These are phyloP conservation scores for Cremastobaeus sp. DNA, from an alignment of 2,888 invertebrate genomes.

Conservation along the genomic window DNA sequence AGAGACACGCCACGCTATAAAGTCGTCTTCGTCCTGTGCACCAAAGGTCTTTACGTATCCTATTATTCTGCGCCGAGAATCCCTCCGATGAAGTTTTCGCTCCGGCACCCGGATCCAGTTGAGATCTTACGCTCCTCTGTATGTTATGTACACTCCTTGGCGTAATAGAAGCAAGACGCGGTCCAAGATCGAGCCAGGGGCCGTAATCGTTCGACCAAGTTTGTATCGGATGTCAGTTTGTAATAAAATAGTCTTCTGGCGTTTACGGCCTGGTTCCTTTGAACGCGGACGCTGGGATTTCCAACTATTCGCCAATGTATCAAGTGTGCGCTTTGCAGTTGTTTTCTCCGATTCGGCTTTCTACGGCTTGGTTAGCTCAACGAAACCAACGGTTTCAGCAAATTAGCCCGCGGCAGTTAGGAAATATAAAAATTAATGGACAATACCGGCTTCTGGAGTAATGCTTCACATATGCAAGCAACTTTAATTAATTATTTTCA, in stretches of 20 bases:
- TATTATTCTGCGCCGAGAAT: slow-evolving; percentile 72
- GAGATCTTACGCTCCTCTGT: slow-evolving; percentile 48
- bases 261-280: slow-evolving; percentile 71
- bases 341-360: neutral
- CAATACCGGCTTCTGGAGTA: slow-evolving; percentile 19
- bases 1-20: slow-evolving; percentile 72
- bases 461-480: slow-evolving; percentile 23
- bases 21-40: slow-evolving; percentile 65
- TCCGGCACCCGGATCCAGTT: slow-evolving; percentile 45
- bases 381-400: slow-evolving; percentile 10
- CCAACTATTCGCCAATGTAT: slow-evolving; percentile 13
- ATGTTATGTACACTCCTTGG: slow-evolving; percentile 58
- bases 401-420: slow-evolving; percentile 28
- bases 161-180: slow-evolving; percentile 65
- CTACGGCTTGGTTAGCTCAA: too few relatives aligned
- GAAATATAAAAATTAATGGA: slow-evolving; percentile 55
- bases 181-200: slow-evolving; percentile 69
- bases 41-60: slow-evolving; percentile 69
- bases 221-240: slow-evolving; percentile 77
- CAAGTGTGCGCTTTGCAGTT: neutral
- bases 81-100: slow-evolving; percentile 57
- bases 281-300: slow-evolving; percentile 65
- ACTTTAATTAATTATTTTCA: slow-evolving; percentile 47
- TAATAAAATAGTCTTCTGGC: slow-evolving; percentile 76
- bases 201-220: slow-evolving; percentile 74